These are phyloP conservation scores for Halisarca cf. caerulea DNA, from an alignment of 37 sponge, comb jelly and placozoan genomes.

Conservation along the genomic window DNA sequence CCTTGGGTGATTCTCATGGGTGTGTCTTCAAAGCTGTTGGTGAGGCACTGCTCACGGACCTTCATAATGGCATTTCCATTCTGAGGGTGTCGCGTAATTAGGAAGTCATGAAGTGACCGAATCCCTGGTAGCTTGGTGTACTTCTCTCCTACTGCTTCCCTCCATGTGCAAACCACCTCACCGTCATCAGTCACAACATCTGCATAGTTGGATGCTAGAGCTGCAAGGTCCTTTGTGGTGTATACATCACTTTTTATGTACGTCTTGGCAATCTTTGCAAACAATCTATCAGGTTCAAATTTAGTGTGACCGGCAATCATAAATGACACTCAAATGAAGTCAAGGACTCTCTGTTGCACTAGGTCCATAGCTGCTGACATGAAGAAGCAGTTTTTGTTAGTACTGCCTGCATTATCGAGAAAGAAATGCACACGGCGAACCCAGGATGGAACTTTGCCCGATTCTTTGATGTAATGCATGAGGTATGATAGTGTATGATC, in stretches of 20 bases:
- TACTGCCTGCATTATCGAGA: conserved; percentile 44
- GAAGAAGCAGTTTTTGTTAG: too few species aligned
- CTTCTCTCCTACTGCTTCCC: conserved; percentile 26
- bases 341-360: conserved; percentile 11
- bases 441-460: conserved; percentile 14
- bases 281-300: conserved; percentile 32
- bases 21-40: too few species aligned
- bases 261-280: conserved; percentile 15
- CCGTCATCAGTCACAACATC: neutral
- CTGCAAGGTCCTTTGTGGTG: neutral
- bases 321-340: conserved; percentile 30
- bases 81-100: neutral
- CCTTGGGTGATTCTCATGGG: too few species aligned
- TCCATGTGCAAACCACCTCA: conserved; percentile 39
- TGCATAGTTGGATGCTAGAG: neutral
- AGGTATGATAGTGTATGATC: conserved; percentile 49
- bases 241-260: conserved; percentile 24
- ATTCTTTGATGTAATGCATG: neutral
- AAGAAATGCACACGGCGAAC: conserved; percentile 29
- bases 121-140: conserved; percentile 40
- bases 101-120: conserved; percentile 41
- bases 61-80: conserved; percentile 17
- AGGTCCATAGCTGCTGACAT: conserved; percentile 10
- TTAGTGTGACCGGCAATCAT: conserved; percentile 47
- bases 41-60: conserved; percentile 41